Percentiles rank a stretch among this genome's conserved stretches.
Conservation (phyloP, 2,113 vertebrate genomes). For the Thryonomys swinderianus region DNA sequence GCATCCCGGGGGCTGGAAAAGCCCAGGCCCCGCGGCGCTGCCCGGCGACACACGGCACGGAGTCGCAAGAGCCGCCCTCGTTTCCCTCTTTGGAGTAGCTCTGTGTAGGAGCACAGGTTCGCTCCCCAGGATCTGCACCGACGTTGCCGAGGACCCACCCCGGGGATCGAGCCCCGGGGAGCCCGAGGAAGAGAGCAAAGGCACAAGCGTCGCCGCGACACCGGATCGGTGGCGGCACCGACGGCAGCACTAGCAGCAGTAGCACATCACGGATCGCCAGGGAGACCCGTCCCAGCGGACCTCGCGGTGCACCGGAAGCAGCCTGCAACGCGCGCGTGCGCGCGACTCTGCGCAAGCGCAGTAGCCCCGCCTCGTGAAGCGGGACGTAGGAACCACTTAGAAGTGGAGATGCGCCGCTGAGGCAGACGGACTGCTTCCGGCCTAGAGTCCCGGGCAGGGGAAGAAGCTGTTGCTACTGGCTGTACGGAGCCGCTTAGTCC, state of each 20-base stretch:
- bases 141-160: conserved; percentile 71
- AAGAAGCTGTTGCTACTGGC: not conserved
- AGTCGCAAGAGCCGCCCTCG: conserved; percentile 55
- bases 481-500: not conserved
- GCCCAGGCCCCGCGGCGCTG: conserved; percentile 72
- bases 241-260: not conserved
- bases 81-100: conserved; percentile 12
- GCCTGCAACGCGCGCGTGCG: conserved; percentile 61
- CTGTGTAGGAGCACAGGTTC: not conserved
- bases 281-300: conserved; percentile 78
- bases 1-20: conserved; percentile 77
- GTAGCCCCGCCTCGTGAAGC: not conserved
- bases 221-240: not conserved
- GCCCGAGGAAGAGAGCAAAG: conserved; percentile 31
- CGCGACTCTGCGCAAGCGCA: conserved; percentile 62
- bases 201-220: conserved; percentile 13
- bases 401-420: not conserved
- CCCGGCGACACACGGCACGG: conserved; percentile 70
- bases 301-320: conserved; percentile 78
- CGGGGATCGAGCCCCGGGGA: conserved; percentile 69
- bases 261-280: conserved; percentile 61
- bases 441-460: not conserved
- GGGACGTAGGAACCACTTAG: not conserved
- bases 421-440: conserved; percentile 63
- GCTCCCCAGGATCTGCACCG: conserved; percentile 13